Evolutionary conservation across 30 jellyfish, hydroid and myxozoan genomes (phyloP).

Genomic region (Aurelia coerulea): DNA sequence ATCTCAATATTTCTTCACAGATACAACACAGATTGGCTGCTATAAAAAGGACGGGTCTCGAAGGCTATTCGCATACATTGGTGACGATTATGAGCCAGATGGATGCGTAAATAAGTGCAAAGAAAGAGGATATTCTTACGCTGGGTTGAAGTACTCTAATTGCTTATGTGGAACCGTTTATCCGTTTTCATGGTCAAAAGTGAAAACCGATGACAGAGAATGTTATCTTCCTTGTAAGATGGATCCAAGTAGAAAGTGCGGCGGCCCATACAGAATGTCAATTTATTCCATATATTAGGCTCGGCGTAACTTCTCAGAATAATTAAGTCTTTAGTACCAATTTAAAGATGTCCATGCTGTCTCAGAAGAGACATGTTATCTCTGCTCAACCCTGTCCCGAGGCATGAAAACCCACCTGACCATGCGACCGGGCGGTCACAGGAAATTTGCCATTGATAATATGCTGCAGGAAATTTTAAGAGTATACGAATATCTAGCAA

Average conservation of each 20-base stretch:
- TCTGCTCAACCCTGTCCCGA: too few relatives aligned
- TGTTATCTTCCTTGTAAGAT: conserved; percentile 42
- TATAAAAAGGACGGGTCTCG: not conserved
- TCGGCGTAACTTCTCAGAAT: too few relatives aligned
- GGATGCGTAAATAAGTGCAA: not conserved
- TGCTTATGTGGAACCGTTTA: conserved; percentile 28
- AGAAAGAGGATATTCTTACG: not conserved
- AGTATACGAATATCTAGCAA: too few relatives aligned
- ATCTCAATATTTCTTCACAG: not conserved
- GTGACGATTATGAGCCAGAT: not conserved
- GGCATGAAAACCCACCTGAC: too few relatives aligned
- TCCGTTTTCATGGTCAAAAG: not conserved
- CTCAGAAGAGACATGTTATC: too few relatives aligned
- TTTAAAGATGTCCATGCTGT: too few relatives aligned
- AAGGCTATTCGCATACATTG: not conserved
- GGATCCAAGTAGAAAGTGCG: conserved; percentile 43
- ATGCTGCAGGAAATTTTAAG: too few relatives aligned
- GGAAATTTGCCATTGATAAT: too few relatives aligned
- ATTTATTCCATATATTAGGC: not conserved
- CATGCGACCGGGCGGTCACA: too few relatives aligned
- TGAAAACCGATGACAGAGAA: not conserved
- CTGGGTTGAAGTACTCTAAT: conserved; percentile 30
- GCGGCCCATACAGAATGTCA: conserved; percentile 54
- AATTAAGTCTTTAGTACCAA: too few relatives aligned
- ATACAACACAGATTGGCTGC: conserved; percentile 8